A percentile compares a stretch with the other conserved stretches of the same genome.
These are phyloP conservation scores for Galendromus occidentalis DNA, from an alignment of 1,140 invertebrate species.

Conservation along the genomic window DNA sequence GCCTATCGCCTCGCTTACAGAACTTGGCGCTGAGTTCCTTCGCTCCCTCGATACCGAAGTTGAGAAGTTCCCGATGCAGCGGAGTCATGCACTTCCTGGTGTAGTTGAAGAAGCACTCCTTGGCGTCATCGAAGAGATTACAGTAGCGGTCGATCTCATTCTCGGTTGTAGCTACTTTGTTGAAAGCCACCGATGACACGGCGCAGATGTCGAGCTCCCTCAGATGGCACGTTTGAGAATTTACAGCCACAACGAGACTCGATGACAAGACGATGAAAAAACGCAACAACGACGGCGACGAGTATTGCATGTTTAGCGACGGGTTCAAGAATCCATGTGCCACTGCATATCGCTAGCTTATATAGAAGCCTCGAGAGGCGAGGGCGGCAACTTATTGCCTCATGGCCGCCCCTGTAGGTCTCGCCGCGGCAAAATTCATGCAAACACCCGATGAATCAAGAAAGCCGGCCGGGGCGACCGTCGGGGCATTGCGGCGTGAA, in stretches of 20 bases:
- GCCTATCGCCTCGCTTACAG: not conserved
- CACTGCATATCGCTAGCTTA: too few species aligned
- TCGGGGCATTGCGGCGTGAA: too few species aligned
- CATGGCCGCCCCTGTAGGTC: too few species aligned
- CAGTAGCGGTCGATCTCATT: slow-evolving; percentile 3
- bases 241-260: not conserved
- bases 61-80: not conserved
- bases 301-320: too few species aligned
- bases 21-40: slow-evolving; percentile 2
- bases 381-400: too few species aligned
- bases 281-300: too few species aligned
- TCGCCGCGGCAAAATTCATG: too few species aligned
- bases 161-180: not conserved
- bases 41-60: slow-evolving; percentile 7
- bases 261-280: not conserved
- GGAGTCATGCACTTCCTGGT: slow-evolving; percentile 3
- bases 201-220: slow-evolving; percentile 1
- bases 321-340: too few species aligned
- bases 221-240: not conserved
- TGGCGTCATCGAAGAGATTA: slow-evolving; percentile 7
- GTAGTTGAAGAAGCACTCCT: slow-evolving; percentile 10
- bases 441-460: too few species aligned
- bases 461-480: too few species aligned
- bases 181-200: slow-evolving; percentile 8
- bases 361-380: too few species aligned